Evolutionary conservation across 2,797 vertebrate genomes (phyloP).

Genomic region (Brachyalestes nurse): DNA sequence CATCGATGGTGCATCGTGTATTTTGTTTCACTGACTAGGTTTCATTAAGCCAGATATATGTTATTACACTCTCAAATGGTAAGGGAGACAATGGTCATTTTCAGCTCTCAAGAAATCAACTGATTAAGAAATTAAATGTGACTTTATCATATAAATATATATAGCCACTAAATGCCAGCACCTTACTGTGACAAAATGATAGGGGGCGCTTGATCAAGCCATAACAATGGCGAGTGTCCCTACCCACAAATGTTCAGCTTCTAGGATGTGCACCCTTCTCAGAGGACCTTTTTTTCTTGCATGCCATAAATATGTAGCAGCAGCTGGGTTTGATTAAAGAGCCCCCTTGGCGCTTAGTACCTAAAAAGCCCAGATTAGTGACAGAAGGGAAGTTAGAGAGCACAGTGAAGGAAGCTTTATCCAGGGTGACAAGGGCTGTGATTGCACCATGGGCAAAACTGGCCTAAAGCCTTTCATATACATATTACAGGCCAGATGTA

Average conservation of each 20-base stretch:
- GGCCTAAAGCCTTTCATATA: not conserved
- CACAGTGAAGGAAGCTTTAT: conserved; percentile 25
- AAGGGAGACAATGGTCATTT: conserved; percentile 24
- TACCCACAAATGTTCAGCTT: not conserved
- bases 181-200: conserved; percentile 22
- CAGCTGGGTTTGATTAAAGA: conserved; percentile 36
- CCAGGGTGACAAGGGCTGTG: conserved; percentile 17
- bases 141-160: conserved; percentile 8
- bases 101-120: conserved; percentile 12
- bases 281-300: conserved; percentile 21
- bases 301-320: conserved; percentile 32
- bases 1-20: not conserved
- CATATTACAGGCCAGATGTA: not conserved
- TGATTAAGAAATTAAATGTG: conserved; percentile 41
- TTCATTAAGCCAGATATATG: conserved; percentile 26
- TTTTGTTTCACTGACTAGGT: conserved; percentile 1
- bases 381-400: conserved; percentile 19
- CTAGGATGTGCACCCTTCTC: not conserved
- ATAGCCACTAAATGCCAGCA: conserved; percentile 31
- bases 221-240: conserved; percentile 5
- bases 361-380: conserved; percentile 39
- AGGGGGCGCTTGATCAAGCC: conserved; percentile 29
- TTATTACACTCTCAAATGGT: conserved; percentile 32
- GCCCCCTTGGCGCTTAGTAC: conserved; percentile 20
- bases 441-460: not conserved